Base-by-base conservation (phyloP, 2,888 invertebrate species). In the Philereme transversata region DNA sequence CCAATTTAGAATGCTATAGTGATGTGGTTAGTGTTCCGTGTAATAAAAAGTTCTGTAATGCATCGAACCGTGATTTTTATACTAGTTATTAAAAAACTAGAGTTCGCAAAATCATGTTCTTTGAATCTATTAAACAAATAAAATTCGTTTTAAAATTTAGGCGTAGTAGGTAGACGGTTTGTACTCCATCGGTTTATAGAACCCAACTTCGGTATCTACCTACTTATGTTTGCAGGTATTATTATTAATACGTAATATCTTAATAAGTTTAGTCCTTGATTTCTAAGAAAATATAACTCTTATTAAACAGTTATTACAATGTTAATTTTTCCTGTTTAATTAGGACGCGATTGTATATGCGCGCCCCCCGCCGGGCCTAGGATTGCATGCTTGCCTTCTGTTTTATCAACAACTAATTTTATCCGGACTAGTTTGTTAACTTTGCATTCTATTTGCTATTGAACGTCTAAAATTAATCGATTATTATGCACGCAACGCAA, bases 331-430 rank as follows among this genome's bases (percentile, higher is more conserved):
- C 54, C 46, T 35, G 51, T 64, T 60, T 54, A 64, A 69, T 71
- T 62, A 63, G 50, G 35, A 35, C 61, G 56, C 35, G 52, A 66
- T 64, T 66, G 51, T 54, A 51, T 59, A 64, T 43, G 51, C 47
- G 45, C 57, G 53, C 63, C 45, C 61, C 72, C 71, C 62, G 67
- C 38, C 50, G 76, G 60, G 70, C 51, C 49, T 50, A 41, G 62
- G 60, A 67, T 70, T 74, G 67, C 66, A 68, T 69, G 59, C 51
- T 64, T 48, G 50, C 50, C 51, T 61, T 58, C 60, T 69, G 66
- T 69, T 67, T 64, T 52, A 49, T 58, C 55, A 60, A 54, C 53
- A 67, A 54, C 54, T 65, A 58, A 65, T 58, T 61, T 66, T 60
- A 63, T 58, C 63, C 43, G 36, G 60, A 58, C 53, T 64, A 60